Conservation (phyloP, 2,113 vertebrate species). For the Phyllostomus discolor region DNA sequence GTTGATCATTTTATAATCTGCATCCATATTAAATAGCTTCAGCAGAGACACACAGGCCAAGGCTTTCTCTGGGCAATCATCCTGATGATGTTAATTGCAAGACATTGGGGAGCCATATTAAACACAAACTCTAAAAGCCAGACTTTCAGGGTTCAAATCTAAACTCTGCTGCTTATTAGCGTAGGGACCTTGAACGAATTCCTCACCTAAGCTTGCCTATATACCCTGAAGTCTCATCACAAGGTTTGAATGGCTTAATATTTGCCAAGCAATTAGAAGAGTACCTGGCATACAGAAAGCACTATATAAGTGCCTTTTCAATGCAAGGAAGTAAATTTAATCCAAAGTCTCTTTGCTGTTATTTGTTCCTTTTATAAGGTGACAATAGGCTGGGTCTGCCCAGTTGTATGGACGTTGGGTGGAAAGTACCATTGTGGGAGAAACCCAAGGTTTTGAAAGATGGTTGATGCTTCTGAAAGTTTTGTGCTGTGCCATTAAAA, state of each 20-base stretch:
- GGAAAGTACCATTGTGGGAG: neutral
- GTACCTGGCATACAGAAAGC: neutral
- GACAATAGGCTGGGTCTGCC: neutral
- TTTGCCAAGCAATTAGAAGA: neutral
- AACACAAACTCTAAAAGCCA: neutral
- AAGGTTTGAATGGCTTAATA: neutral
- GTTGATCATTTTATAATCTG: slow-evolving; percentile 25
- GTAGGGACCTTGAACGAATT: neutral
- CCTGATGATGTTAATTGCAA: neutral
- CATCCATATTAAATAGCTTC: neutral
- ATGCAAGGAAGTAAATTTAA: neutral
- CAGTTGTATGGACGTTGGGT: neutral
- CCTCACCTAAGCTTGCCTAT: neutral
- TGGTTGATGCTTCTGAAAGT: neutral
- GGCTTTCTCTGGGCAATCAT: neutral
- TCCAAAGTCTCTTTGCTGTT: neutral
- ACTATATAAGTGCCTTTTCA: neutral
- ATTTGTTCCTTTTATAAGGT: neutral
- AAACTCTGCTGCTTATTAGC: neutral
- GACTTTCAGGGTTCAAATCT: neutral
- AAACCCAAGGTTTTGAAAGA: neutral
- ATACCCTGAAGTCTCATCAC: neutral
- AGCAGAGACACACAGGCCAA: neutral
- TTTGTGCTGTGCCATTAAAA: neutral
- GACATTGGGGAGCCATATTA: neutral